Evolutionary conservation across 2,888 invertebrate genomes (phyloP).

Genomic region (Tenthredo distinguenda): DNA sequence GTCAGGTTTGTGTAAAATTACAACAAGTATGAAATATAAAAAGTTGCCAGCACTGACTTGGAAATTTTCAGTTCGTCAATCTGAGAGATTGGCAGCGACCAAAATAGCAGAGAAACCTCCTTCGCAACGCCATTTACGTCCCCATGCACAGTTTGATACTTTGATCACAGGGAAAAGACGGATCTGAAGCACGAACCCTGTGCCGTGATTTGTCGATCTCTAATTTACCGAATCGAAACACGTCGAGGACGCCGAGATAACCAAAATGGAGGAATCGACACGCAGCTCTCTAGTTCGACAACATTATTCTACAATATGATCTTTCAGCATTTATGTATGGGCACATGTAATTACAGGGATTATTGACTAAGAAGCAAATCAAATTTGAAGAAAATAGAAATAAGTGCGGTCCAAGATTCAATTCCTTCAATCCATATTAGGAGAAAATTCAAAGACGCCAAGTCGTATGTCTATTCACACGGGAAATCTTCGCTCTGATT

Average conservation of each 20-base stretch:
- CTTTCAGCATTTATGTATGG: background rate
- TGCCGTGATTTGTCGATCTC: constrained; percentile 14
- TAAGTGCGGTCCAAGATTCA: background rate
- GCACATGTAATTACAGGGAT: background rate
- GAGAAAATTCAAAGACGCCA: background rate
- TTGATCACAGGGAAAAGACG: background rate
- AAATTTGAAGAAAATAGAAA: background rate
- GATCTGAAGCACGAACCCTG: background rate
- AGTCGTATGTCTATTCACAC: background rate
- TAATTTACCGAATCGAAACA: constrained; percentile 15
- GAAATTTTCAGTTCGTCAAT: constrained; percentile 71
- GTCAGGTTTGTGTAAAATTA: constrained; percentile 20
- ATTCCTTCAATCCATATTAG: background rate
- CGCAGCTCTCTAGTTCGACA: background rate
- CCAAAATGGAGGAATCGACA: constrained; percentile 23
- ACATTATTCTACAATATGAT: background rate
- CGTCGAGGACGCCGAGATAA: background rate
- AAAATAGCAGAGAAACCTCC: constrained; percentile 60
- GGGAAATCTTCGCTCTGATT: background rate
- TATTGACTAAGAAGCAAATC: background rate
- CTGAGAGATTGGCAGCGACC: constrained; percentile 75
- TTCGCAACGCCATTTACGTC: constrained; percentile 70
- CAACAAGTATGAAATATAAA: constrained; percentile 62
- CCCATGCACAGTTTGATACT: constrained; percentile 49
- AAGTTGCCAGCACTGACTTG: constrained; percentile 78